Evolutionary conservation across 2,888 invertebrate genomes (phyloP), one percentile per base, ranked within the genome.

Genomic region (Eupithecia exiguata): DNA sequence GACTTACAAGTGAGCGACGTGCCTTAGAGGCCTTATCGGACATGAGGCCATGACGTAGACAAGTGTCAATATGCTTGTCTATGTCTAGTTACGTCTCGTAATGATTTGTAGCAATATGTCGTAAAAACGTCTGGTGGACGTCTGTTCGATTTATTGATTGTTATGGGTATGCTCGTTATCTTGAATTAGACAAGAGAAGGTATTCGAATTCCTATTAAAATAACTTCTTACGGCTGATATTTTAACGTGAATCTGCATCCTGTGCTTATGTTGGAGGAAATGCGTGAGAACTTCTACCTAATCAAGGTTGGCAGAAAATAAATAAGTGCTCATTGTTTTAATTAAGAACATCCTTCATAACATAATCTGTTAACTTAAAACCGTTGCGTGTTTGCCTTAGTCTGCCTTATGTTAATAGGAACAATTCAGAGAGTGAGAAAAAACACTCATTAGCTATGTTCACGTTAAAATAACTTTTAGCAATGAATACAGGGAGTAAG

Each of bases 31-130:
- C 36, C 63, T 65, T 43, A 66, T 25, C 38, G 16, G 40, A 49
- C 68, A 68, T 73, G 53, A 61, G 21, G 71, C 36, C 72, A 71
- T 77, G 69, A 74, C 78, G 76, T 36, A 38, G 21, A 40, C 40
- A 12, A 83, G 81, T 80, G 74, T 77, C 40, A 66, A 75, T 82
- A 85, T 83, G 83, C 83, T 84, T 88, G 84, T 86, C 84, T 68
- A 83, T 66, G 40, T 66, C 66, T 87, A 88, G 83, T 86, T 84
- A 89, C 91, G 91, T 91, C 91, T 86, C 85, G 84, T 84, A 78
- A 86, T 90, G 87, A 91, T 92, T 92, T 91, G 91, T 92, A 87
- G 84, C 83, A 83, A 71, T 80, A 86, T 88, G 83, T 91, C 90
- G 89, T 92, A 92, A 93, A 92, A 86, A 78, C 88, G 90, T 90